These are phyloP conservation scores for Climacteris rufus DNA, from an alignment of 2,113 vertebrate species.

Conservation along the genomic window DNA sequence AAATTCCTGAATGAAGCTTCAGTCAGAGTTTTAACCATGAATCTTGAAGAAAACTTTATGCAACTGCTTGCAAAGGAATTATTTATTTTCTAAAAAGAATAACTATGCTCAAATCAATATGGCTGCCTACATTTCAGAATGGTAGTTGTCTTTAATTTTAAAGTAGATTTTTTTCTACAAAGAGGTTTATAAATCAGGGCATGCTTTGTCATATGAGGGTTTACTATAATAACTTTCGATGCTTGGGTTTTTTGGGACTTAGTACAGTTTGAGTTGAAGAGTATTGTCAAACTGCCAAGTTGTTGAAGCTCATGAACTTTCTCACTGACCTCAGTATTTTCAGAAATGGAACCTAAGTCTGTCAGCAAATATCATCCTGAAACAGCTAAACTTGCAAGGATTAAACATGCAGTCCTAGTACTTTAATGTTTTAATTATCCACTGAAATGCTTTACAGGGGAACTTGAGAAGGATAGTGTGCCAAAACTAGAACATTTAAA, in stretches of 20 bases:
- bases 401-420: neutral
- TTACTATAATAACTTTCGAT: neutral
- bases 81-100: neutral
- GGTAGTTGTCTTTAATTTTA: neutral
- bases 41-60: neutral
- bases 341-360: neutral
- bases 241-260: neutral
- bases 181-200: neutral
- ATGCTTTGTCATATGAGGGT: fast-evolving
- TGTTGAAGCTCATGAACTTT: neutral
- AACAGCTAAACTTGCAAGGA: neutral
- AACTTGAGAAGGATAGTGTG: neutral
- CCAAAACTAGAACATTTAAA: neutral
- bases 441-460: neutral
- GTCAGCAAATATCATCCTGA: neutral
- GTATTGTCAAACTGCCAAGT: neutral
- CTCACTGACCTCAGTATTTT: neutral
- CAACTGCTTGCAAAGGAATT: neutral
- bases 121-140: neutral
- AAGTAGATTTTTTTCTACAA: neutral
- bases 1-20: neutral
- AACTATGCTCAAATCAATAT: neutral
- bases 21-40: neutral
- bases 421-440: neutral
- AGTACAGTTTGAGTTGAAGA: neutral